phyloP scores from a whole-genome alignment of 2,113 vertebrate genomes.

The Pedionomus torquatus region DNA sequence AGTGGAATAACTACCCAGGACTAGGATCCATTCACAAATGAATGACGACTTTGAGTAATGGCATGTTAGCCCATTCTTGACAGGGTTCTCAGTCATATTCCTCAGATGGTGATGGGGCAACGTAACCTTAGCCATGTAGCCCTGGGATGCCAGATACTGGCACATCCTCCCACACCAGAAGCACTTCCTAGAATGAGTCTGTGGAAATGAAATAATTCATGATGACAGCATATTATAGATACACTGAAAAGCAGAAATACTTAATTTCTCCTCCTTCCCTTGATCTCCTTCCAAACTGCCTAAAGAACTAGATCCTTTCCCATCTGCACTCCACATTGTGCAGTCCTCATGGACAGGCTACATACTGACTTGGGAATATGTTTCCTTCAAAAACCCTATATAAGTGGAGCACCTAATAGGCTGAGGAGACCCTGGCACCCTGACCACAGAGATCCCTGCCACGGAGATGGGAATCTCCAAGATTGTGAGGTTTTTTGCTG shows the following conservation, averaged over 20 bases:
- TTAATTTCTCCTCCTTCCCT: background rate
- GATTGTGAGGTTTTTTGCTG: background rate
- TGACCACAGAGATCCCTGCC: background rate
- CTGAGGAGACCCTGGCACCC: background rate
- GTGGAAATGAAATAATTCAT: background rate
- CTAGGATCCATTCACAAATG: background rate
- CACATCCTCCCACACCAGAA: background rate
- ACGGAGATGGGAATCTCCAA: background rate
- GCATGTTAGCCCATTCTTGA: background rate
- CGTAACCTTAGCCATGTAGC: background rate
- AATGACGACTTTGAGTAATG: constrained; percentile 6
- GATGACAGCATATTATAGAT: background rate
- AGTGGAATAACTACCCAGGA: background rate
- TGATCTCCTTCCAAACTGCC: background rate
- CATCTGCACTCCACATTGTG: background rate
- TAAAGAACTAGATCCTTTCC: background rate
- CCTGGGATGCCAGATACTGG: background rate
- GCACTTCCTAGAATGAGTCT: background rate
- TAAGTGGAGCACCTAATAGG: fast-evolving
- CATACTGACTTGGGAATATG: fast-evolving
- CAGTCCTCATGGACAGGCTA: fast-evolving
- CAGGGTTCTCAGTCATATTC: background rate
- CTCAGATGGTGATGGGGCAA: background rate
- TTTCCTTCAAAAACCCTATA: background rate
- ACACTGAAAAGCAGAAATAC: background rate